Percentiles rank a stretch among this genome's conserved stretches.
These are phyloP conservation scores for Drosophila guanche DNA, from an alignment of 1,140 invertebrate genomes.

Conservation along the genomic window DNA sequence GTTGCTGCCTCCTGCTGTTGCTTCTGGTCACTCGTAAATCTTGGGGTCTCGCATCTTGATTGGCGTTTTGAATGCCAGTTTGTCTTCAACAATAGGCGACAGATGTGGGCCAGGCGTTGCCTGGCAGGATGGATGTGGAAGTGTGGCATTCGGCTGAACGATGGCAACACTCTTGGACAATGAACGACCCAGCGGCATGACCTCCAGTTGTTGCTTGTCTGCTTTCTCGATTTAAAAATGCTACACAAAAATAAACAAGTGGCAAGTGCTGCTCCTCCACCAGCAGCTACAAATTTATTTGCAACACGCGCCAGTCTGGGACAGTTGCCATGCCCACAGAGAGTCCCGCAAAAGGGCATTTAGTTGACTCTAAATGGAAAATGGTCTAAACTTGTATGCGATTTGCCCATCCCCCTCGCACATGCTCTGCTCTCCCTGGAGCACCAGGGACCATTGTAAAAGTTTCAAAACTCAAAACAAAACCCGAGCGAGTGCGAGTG, in stretches of 20 bases:
- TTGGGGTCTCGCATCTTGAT: conserved; percentile 49
- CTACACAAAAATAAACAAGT: conserved; percentile 57
- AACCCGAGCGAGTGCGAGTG: background rate
- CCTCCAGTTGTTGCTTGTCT: conserved; percentile 26
- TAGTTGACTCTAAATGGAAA: conserved; percentile 25
- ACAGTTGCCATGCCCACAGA: conserved; percentile 38
- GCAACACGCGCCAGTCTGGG: conserved; percentile 71
- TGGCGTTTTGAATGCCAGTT: conserved; percentile 46
- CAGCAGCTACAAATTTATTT: conserved; percentile 61
- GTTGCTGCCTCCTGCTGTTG: conserved; percentile 14
- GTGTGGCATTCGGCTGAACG: conserved; percentile 12
- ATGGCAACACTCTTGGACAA: conserved; percentile 54
- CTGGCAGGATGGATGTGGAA: background rate
- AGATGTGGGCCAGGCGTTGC: conserved; percentile 19
- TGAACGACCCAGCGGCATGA: conserved; percentile 58
- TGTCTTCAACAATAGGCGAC: conserved; percentile 44
- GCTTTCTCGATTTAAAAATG: conserved; percentile 64
- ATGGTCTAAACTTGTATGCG: too few relatives aligned
- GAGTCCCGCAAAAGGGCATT: conserved; percentile 44
- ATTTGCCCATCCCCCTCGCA: too few relatives aligned
- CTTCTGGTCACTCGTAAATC: conserved; percentile 66
- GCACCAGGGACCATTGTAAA: conserved; percentile 40
- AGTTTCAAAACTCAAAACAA: conserved; percentile 9
- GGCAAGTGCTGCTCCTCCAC: conserved; percentile 36
- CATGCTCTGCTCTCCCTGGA: background rate